Conservation (phyloP, 2,113 vertebrate genomes). For the Pluvialis apricaria region DNA sequence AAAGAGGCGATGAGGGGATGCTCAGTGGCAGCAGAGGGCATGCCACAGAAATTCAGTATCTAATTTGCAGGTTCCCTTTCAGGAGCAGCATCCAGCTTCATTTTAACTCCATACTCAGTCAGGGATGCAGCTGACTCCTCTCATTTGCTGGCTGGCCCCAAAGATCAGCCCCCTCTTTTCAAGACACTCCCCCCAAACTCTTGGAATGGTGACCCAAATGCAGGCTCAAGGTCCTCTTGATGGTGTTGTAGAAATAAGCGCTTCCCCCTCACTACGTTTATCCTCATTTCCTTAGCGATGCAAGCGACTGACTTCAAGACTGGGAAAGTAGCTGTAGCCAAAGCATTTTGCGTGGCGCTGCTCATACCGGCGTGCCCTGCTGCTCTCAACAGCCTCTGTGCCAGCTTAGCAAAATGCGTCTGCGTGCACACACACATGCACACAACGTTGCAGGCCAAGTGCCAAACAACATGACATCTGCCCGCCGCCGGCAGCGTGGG, state of each 20-base stretch:
- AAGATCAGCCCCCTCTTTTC: background rate
- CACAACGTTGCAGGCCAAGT: background rate
- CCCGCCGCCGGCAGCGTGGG: too few species aligned
- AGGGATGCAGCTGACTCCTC: background rate
- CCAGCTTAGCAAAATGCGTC: background rate
- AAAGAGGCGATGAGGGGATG: background rate
- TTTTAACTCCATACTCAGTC: background rate
- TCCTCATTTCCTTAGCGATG: background rate
- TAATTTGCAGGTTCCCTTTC: background rate
- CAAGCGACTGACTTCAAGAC: background rate
- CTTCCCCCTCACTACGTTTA: background rate
- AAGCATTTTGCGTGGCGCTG: background rate
- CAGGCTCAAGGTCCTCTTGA: background rate
- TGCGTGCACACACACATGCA: background rate
- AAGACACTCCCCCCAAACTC: background rate
- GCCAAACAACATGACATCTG: background rate
- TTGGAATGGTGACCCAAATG: background rate
- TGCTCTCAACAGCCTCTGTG: background rate
- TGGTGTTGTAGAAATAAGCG: background rate
- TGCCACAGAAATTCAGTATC: background rate
- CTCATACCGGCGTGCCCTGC: background rate
- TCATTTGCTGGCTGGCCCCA: background rate
- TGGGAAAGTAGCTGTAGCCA: rapidly evolving
- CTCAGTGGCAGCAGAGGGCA: background rate
- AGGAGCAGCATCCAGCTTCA: background rate